A percentile compares a stretch with the other conserved stretches of the same genome.
phyloP scores from a whole-genome alignment of 2,797 vertebrate genomes.

The Platyrinchus mystaceus region DNA sequence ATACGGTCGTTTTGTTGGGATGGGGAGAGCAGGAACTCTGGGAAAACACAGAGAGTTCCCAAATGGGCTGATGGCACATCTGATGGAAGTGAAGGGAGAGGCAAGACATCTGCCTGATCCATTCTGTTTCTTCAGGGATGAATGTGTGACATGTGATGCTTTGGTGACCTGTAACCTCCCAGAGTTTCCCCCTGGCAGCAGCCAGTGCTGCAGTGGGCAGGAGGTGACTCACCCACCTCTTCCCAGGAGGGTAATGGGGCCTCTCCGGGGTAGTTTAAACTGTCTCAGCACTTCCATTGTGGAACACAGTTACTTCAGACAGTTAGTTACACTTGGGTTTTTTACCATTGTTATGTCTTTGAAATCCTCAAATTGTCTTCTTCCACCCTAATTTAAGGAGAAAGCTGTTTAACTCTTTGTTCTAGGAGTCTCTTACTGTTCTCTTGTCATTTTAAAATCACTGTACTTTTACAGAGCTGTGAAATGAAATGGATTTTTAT shows the following conservation, averaged over 20 bases:
- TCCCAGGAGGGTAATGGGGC: not conserved
- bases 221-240: not conserved
- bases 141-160: not conserved
- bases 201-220: not conserved
- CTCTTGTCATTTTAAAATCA: conserved; percentile 52
- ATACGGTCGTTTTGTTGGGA: not conserved
- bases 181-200: not conserved
- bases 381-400: conserved; percentile 12
- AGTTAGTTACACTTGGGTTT: not conserved
- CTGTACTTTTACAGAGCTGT: conserved; percentile 74
- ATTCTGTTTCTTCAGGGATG: not conserved
- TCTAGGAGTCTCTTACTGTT: conserved; percentile 39
- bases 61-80: not conserved
- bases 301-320: not conserved
- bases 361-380: not conserved
- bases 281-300: not conserved
- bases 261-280: not conserved
- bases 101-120: not conserved
- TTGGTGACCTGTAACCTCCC: not conserved
- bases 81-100: not conserved
- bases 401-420: conserved; percentile 5
- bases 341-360: not conserved
- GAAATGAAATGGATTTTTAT: conserved; percentile 75
- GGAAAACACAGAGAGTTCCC: not conserved
- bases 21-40: not conserved